phyloP scores from a whole-genome alignment of 2,888 invertebrate species.

The Nomada flava region DNA sequence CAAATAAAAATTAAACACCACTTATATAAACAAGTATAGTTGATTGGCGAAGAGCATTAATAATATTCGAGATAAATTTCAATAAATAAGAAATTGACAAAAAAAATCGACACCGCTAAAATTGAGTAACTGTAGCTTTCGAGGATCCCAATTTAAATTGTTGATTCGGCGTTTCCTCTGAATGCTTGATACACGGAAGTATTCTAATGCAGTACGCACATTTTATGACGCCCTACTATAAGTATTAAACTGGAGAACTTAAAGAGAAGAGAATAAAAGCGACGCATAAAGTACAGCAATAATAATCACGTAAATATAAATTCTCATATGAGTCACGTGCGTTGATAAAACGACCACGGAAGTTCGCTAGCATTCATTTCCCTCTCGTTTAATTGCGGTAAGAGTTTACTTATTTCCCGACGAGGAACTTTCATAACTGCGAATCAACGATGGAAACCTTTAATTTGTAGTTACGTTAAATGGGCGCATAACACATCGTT shows the following conservation, averaged over 20 bases:
- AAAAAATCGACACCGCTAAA: too few species aligned
- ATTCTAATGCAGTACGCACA: background rate
- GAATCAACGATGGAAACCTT: conserved; percentile 18
- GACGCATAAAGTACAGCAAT: background rate
- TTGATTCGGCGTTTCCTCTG: background rate
- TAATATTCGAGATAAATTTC: too few species aligned
- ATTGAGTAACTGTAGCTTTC: too few species aligned
- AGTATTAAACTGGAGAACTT: too few species aligned
- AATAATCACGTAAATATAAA: background rate
- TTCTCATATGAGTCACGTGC: conserved; percentile 7
- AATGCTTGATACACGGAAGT: conserved; percentile 10
- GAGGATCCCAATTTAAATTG: too few species aligned
- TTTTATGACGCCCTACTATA: background rate
- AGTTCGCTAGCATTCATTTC: conserved; percentile 66
- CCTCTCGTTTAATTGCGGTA: conserved; percentile 60
- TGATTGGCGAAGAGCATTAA: too few species aligned
- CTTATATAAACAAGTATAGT: too few species aligned
- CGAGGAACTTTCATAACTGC: conserved; percentile 35
- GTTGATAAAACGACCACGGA: conserved; percentile 65
- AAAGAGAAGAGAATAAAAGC: background rate
- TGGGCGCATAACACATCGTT: background rate
- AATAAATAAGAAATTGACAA: too few species aligned
- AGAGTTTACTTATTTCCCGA: conserved; percentile 40
- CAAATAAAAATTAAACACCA: too few species aligned
- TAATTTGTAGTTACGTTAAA: conserved; percentile 26